These are phyloP conservation scores for Gadopsis marmoratus DNA, from an alignment of 2,797 vertebrate species.

Conservation along the genomic window DNA sequence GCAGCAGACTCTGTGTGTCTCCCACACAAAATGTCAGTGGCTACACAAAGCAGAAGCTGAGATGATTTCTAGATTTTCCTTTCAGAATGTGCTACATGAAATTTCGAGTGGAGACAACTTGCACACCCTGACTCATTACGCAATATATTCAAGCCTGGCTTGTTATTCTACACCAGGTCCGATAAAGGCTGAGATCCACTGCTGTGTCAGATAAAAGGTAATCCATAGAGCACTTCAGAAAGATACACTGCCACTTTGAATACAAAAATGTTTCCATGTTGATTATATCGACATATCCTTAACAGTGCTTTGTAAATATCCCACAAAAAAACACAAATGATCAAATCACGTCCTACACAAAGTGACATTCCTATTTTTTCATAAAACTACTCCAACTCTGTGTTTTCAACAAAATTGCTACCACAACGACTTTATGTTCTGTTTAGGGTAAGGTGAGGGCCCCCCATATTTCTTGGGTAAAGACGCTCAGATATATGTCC, in stretches of 20 bases:
- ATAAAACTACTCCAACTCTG: neutral
- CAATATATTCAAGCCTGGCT: neutral
- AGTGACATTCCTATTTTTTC: neutral
- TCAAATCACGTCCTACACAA: neutral
- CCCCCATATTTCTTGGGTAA: neutral
- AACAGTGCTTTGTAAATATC: neutral
- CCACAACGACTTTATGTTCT: neutral
- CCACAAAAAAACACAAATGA: neutral
- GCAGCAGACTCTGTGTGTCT: constrained; percentile 50
- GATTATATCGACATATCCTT: neutral
- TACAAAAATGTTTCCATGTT: neutral
- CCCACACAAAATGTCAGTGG: constrained; percentile 6
- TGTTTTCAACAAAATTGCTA: neutral
- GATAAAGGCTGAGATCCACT: neutral
- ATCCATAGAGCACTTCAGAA: neutral
- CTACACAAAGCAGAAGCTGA: constrained; percentile 21
- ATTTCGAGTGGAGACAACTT: neutral
- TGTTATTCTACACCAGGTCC: constrained; percentile 34
- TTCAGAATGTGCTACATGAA: constrained; percentile 15
- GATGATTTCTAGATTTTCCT: constrained; percentile 24
- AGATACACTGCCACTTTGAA: neutral
- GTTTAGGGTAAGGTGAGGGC: neutral
- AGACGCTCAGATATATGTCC: neutral
- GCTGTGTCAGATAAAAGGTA: constrained; percentile 20
- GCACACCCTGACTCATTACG: neutral